Base-by-base conservation (phyloP, 2,888 invertebrate species). In the Galerucella calmariensis region DNA sequence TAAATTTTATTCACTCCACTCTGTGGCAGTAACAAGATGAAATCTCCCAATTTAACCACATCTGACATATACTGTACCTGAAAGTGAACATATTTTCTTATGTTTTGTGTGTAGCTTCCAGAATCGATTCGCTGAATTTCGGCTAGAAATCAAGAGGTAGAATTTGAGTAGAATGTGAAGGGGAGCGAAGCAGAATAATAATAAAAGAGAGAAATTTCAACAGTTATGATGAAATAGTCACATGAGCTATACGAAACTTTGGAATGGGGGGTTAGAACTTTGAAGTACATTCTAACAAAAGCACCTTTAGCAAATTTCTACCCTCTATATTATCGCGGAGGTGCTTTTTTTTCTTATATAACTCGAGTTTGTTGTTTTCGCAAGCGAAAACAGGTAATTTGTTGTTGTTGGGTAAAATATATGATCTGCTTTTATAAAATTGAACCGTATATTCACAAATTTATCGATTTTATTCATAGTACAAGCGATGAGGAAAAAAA, bases 181-280 rank as follows among this genome's bases (percentile, higher is more conserved):
- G 62, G 62, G 62, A 41, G 77, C 74, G 56, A 20, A 56, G 56
- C 56, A 56, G 56, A 56, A 3, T 56, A 56, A 56, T 56, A 56
- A 56, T 56, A 56, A 56, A 20, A 56, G 56, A 56, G 56, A 56
- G 56, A 56, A 56, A 56, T 56, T 56, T 56, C 56, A 56, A 56
- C 56, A 56, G 56, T 56, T 56, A 56, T 56, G 51, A 51, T 41
- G 56, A 56, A 16, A 16, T 56, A 56, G 56, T 16, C 56, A 51
- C 51, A 51, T 51, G 51, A 51, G n/a, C n/a, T 51, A 20, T 16
- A 56, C 16, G 56, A 20, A 56, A 56, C 20, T 56, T 56, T 56
- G 10, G 20, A 56, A 56, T 48, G 48, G 48, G 56, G 56, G 20
- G 56, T 20, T 56, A 3, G 20, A 56, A 56, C 56, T 56, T 56